Conservation (phyloP, 2,113 vertebrate species). For the Urocolius indicus region DNA sequence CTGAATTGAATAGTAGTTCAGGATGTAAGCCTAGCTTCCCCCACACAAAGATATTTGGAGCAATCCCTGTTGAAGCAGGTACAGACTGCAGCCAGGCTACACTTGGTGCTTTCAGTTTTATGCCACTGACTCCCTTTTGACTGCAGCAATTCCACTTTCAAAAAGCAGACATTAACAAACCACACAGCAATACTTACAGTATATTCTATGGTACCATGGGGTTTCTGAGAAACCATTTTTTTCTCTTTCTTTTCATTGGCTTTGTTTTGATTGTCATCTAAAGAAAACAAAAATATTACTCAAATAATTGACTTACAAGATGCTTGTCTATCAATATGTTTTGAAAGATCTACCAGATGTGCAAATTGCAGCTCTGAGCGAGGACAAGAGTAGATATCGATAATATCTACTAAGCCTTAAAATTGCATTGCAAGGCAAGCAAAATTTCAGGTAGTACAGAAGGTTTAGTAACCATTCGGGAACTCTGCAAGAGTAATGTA, state of each 20-base stretch:
- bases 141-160: not conserved
- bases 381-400: not conserved
- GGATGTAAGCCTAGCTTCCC: not conserved
- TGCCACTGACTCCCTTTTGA: not conserved
- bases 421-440: not conserved
- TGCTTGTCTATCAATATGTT: not conserved
- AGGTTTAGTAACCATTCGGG: not conserved
- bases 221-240: slow-evolving; percentile 83
- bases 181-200: slow-evolving; percentile 72
- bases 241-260: slow-evolving; percentile 84
- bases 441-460: not conserved
- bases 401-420: not conserved
- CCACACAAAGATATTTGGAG: rapidly evolving
- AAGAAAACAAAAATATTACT: not conserved
- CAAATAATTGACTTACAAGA: not conserved
- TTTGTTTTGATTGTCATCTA: slow-evolving; percentile 84
- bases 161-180: not conserved
- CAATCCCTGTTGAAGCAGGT: not conserved
- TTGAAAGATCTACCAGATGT: not conserved
- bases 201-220: slow-evolving; percentile 80
- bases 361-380: not conserved
- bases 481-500: not conserved
- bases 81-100: not conserved
- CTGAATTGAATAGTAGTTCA: not conserved
- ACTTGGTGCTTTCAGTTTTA: not conserved